These are phyloP conservation scores for Danio kyathit DNA, from an alignment of 2,797 vertebrate species.

Conservation along the genomic window DNA sequence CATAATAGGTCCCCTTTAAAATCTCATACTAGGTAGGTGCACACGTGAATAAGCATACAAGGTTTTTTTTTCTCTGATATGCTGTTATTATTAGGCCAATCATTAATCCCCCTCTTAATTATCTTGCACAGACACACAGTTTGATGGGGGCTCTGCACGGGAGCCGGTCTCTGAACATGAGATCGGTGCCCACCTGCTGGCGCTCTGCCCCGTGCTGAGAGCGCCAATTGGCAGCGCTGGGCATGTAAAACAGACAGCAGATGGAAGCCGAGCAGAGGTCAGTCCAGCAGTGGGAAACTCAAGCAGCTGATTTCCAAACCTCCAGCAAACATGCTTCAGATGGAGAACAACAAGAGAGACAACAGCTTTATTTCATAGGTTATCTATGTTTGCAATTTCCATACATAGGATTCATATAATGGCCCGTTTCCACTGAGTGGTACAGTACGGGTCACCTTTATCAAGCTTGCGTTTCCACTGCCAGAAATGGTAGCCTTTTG, in stretches of 20 bases:
- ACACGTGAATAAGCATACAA: neutral
- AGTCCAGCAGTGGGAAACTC: constrained; percentile 37
- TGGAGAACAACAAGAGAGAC: neutral
- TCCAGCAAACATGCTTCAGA: constrained; percentile 38
- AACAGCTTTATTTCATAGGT: neutral
- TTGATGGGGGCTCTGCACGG: constrained; percentile 28
- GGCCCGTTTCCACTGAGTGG: no score
- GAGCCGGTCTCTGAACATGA: constrained; percentile 13
- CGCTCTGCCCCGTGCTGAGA: constrained; percentile 45
- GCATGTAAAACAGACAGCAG: constrained; percentile 54
- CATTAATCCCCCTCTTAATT: constrained; percentile 55
- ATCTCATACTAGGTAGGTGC: neutral
- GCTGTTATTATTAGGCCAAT: constrained; percentile 44
- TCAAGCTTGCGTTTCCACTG: no score
- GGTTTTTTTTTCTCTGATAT: constrained; percentile 30
- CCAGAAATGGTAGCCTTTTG: no score
- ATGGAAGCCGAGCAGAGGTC: constrained; percentile 54
- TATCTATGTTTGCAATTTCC: neutral
- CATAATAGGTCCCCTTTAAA: no score
- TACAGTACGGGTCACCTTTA: no score
- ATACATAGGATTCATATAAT: neutral
- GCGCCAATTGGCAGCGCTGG: constrained; percentile 49
- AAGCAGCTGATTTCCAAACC: constrained; percentile 37
- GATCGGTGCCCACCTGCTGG: constrained; percentile 39
- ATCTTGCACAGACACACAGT: constrained; percentile 40